Base-by-base conservation (phyloP, 1,140 invertebrate species). In the Lepidurus apus region DNA sequence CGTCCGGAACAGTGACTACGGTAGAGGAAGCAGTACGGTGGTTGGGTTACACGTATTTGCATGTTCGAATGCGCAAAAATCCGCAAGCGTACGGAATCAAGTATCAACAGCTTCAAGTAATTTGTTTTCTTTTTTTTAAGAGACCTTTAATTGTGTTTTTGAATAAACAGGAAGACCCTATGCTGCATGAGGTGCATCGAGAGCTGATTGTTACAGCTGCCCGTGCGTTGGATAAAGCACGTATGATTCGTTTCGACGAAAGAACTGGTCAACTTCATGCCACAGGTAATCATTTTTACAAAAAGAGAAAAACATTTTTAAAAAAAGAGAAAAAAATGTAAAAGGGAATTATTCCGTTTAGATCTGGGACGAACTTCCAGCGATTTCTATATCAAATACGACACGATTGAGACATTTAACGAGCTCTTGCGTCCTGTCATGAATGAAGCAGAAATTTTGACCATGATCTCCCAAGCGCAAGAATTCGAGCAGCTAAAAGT, bases 401-500 rank as follows among this genome's bases (percentile, higher is more conserved):
- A 97, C 82, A 99, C 97, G 0, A 92, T 99, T 81, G 93, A 97
- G 85, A 90, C 93, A 53, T 86, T 98, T 83, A 95, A 96, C 85
- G 91, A 94, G 82, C 86, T 91, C 80, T 87, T 94, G 80, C 89
- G 89, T 74, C 87, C 90, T 13, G 85, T 92, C 10, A 97, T 99
- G 94, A 91, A 89, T 42, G 94, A 98, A 81, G 89, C 90, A 4
- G 92, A 95, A 81, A 92, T 99, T 53, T 86, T 99, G 9, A 89
- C 89, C 79, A 91, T 99, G 88, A 91, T 99, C 44, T 95, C 96
- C 1, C 89, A 91, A 79, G 91, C 97, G 2, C 92, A 95, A 80
- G 98, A 99, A 87, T 99, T 99, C 86, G 89, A 96, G 82, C 97
- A 99, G 83, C 88, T 99, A 0, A 98, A 99, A 87, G 94, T 97